A percentile compares a stretch with the other conserved stretches of the same genome.
These are phyloP conservation scores for Scatophagus argus DNA, from an alignment of 2,113 vertebrate species.

Conservation along the genomic window DNA sequence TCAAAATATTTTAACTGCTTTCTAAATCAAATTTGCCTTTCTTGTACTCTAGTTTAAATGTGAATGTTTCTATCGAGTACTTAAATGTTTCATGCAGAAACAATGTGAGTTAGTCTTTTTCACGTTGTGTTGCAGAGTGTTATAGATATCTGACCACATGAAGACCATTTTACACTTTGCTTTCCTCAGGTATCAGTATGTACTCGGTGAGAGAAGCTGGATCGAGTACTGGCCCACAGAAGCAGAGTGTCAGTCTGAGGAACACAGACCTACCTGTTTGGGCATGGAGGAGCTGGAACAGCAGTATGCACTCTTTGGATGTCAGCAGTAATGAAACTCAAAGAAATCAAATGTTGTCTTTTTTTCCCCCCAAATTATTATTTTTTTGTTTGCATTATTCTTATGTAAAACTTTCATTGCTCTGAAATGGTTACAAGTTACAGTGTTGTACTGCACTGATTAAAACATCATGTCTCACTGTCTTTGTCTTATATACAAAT, in stretches of 20 bases:
- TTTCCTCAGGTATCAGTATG: no score
- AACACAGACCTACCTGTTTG: no score
- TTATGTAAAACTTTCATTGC: neutral
- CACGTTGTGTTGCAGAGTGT: neutral
- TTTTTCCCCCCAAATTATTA: no score
- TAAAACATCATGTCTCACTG: neutral
- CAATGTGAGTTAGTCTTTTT: neutral
- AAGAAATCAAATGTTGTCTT: no score
- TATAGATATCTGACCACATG: neutral
- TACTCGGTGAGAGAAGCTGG: no score
- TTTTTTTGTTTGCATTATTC: no score
- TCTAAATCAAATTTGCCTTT: neutral
- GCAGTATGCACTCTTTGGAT: no score
- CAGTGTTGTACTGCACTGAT: neutral
- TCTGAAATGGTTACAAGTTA: neutral
- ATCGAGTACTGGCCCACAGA: no score
- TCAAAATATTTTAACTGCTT: neutral
- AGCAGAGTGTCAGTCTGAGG: no score
- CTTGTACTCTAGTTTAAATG: neutral
- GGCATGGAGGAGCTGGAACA: no score
- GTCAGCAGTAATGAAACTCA: constrained; percentile 41
- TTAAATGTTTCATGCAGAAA: neutral
- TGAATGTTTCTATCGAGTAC: neutral
- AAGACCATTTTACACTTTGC: no score
- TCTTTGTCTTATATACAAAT: neutral